phyloP scores from a whole-genome alignment of 2,888 invertebrate species.

The Balanococcus diminutus region DNA sequence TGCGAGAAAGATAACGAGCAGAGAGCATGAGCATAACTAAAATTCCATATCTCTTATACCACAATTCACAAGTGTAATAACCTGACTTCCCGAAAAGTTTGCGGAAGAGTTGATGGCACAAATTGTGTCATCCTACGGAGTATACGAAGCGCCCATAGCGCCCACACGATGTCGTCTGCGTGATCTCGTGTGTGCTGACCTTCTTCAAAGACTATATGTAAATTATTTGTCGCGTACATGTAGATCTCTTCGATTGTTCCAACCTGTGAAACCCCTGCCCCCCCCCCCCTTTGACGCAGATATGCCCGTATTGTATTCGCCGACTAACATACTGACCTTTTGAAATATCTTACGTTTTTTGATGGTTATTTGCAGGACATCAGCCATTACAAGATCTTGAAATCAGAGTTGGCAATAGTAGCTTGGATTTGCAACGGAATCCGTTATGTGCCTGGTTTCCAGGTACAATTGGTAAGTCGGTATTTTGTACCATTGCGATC shows the following conservation, averaged over 20 bases:
- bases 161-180: not conserved
- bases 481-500: not conserved
- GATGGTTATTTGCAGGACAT: slow-evolving; percentile 67
- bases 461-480: slow-evolving; percentile 80
- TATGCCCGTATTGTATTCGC: not conserved
- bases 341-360: not conserved
- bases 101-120: not conserved
- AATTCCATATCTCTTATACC: not conserved
- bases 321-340: slow-evolving; percentile 20
- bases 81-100: not conserved
- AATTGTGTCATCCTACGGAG: not conserved
- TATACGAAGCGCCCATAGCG: not conserved
- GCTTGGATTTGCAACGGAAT: slow-evolving; percentile 82
- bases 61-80: not conserved
- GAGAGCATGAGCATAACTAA: not conserved
- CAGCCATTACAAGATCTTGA: slow-evolving; percentile 88
- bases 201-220: not conserved
- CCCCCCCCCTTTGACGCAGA: not conserved
- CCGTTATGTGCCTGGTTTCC: slow-evolving; percentile 94
- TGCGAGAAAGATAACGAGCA: not conserved
- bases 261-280: too few relatives aligned
- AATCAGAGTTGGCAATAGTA: slow-evolving; percentile 90
- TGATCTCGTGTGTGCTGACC: slow-evolving; percentile 28
- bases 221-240: not conserved
- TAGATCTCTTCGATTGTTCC: not conserved